Base-by-base conservation (phyloP, 2,888 invertebrate species). In the Matsumyia berberina region DNA sequence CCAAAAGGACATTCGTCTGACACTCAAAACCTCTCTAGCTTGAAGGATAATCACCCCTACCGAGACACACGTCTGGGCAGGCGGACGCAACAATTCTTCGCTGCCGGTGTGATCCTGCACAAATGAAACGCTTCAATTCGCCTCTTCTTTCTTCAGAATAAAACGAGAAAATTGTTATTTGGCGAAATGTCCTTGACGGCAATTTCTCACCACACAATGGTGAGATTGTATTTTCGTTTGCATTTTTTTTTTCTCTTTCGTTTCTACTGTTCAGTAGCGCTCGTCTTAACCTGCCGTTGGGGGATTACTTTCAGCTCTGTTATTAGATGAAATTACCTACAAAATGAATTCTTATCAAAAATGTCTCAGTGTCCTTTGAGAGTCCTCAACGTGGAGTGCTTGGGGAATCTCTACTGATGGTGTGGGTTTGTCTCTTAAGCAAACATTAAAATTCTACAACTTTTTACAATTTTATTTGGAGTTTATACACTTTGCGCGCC, bases 301-400 rank as follows among this genome's bases (percentile, higher is more conserved):
- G 66, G 80, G 15, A 69, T 44, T 46, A 60, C 60, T 42, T 67
- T 49, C 15, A 31, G 46, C 24, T 62, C 57, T 42, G 39, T 69
- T 70, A 46, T 58, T 70, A 58, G 37, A 39, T 8, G 11, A 66
- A 53, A 70, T 70, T 70, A 42, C 70, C 66, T 60, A 64, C 19
- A 44, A 77, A 77, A 72, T 67, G 66, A 83, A 73, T 73, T 78
- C 62, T 70, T 73, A 73, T 72, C 72, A 60, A 37, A 39, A 69
- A 73, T 67, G n/a, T 79, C 73, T 57, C 67, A 15, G 44, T 33
- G 69, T 69, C 83, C 69, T 69, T 57, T 15, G 64, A 83, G 79
- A 29, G 73, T 62, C 60, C 73, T 78, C 78, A 57, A 37, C 12
- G 51, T 19, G 6, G 35, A 46, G 44, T 37, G 33, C 11, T n/a